Percentiles rank a stretch among this genome's conserved stretches.
Evolutionary conservation across 2,888 invertebrate species (phyloP).

Genomic region (Lithophane ornitopus): DNA sequence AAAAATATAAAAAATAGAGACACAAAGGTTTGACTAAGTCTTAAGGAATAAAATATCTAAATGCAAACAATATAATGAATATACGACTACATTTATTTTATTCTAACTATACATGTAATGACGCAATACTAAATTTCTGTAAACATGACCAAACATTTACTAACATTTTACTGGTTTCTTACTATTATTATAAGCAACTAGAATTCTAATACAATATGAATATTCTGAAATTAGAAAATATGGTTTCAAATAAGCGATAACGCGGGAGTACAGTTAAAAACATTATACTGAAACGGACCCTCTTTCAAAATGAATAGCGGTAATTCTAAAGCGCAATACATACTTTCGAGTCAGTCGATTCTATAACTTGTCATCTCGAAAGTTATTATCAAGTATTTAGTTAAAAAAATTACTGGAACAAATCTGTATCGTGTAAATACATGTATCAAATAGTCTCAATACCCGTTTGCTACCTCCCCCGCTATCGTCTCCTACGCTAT

Average conservation of each 20-base stretch:
- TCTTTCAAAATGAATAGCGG: background rate
- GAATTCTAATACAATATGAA: background rate
- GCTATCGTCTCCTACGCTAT: background rate
- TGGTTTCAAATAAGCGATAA: constrained; percentile 6
- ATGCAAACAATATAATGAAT: constrained; percentile 58
- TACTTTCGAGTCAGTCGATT: too few species aligned
- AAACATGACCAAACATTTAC: constrained; percentile 26
- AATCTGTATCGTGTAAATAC: background rate
- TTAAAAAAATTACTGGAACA: background rate
- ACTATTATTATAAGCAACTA: background rate
- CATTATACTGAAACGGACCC: background rate
- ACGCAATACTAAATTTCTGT: constrained; percentile 58
- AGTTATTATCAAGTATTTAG: too few species aligned
- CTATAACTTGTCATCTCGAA: too few species aligned
- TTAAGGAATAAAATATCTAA: constrained; percentile 51
- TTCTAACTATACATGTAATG: constrained; percentile 43
- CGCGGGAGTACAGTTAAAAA: too few species aligned
- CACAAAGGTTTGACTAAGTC: constrained; percentile 35
- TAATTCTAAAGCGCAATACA: background rate
- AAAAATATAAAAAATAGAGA: constrained; percentile 41
- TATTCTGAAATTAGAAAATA: background rate
- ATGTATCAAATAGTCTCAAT: background rate
- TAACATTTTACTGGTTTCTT: background rate
- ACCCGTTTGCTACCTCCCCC: background rate
- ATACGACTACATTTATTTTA: constrained; percentile 43